Evolutionary conservation across 2,797 vertebrate genomes (phyloP), one percentile per base, ranked within the genome.

Genomic region (Huso huso): DNA sequence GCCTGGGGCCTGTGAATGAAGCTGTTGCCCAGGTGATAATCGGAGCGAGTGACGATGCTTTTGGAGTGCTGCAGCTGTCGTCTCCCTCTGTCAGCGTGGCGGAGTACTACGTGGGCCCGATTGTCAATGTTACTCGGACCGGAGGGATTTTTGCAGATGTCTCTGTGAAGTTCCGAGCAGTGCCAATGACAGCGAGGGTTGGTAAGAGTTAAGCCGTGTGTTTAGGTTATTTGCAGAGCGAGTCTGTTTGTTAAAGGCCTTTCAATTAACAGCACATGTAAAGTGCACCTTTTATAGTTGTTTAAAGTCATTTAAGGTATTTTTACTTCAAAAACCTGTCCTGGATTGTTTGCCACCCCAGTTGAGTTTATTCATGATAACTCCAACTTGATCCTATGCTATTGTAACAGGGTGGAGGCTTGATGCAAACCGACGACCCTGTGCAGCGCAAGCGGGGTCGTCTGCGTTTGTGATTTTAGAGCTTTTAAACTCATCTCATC

Each of bases 71-170:
- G 63, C 95, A 97, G 81, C 88, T 99, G 67, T 98, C 96, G 0
- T 78, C 92, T 4, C 65, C 90, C 48, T 49, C 86, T 63, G 93
- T 99, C 77, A 90, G 86, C 65, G 90, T 99, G 67, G 85, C 89
- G 55, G 97, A 99, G 84, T 83, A 92, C 80, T 94, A 96, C 0
- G 77, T 93, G 18, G 96, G 97, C 67, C 95, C 97, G 12, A 95
- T 99, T 69, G 91, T 99, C 77, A 98, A 96, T 0, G 96, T 99
- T 58, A 98, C 94, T 1, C 94, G 97, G 62, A 87, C 82, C 1
- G 95, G 97, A 18, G 97, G 95, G 60, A 87, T 96, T 71, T 99
- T 98, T 81, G 92, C 93, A 72, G 95, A 98, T 63, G 94, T 99
- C 50, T 98, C 97, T 49, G 97, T 99, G 69, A 99, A 99, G 83